phyloP scores from a whole-genome alignment of 2,113 vertebrate genomes.

The Rynchops niger region DNA sequence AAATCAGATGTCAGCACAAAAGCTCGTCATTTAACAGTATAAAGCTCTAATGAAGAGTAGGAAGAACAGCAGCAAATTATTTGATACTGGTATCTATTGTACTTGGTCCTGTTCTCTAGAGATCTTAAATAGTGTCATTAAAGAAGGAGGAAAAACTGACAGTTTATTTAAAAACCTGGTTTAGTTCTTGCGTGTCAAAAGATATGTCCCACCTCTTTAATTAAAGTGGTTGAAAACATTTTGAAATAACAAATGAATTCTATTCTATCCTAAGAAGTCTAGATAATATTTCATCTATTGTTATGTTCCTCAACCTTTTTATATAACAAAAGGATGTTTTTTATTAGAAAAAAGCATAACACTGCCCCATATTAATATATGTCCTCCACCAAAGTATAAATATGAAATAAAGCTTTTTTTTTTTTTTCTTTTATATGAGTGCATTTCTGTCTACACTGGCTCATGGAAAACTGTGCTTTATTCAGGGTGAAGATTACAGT shows the following conservation, averaged over 20 bases:
- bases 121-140: neutral
- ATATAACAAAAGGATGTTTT: neutral
- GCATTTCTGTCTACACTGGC: neutral
- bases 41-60: conserved; percentile 20
- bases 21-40: neutral
- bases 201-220: neutral
- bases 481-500: neutral
- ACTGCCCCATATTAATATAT: neutral
- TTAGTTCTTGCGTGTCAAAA: neutral
- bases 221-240: neutral
- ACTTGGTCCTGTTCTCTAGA: neutral
- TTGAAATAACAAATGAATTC: neutral
- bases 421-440: neutral
- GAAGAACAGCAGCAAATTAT: conserved; percentile 20
- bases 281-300: neutral
- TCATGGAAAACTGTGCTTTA: neutral
- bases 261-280: neutral
- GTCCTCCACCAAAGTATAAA: neutral
- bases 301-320: neutral
- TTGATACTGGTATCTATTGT: conserved; percentile 18
- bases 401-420: neutral
- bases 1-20: conserved; percentile 39
- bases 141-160: neutral
- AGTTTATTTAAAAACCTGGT: neutral
- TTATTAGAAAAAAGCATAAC: neutral